Evolutionary conservation across 2,113 vertebrate genomes (phyloP), one percentile per base, ranked within the genome.

Genomic region (Cyprinus carpio): DNA sequence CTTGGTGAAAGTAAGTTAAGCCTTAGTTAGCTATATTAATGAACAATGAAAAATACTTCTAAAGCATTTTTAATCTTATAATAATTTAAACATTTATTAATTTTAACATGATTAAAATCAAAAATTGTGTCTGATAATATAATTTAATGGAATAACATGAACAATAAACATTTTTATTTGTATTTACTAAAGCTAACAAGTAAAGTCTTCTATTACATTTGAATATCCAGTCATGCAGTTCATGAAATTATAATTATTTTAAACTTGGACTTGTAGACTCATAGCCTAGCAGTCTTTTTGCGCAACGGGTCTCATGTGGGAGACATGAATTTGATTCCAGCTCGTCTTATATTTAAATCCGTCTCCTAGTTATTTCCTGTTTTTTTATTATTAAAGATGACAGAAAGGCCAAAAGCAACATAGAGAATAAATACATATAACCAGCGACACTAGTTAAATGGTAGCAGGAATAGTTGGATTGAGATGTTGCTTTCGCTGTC

Each of bases 401-500:
- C 51, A 34, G 20, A 37, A n/a, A 18, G 34, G 6, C 23, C 77
- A 25, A 78, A 60, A 40, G 10, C 31, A 40, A 29, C 37, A 60
- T 2, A 40, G 34, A 58, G 27, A n/a, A 80, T 27, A 64, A 80
- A 62, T 20, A 62, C 46, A 64, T 27, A 43, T 27, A 64, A 2
- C 78, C 78, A 46, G n/a, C 2, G 9, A 27, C 34, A 31, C 64
- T 27, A 15, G 81, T n/a, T 46, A 86, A 80, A 54, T 25, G 9
- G 51, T 64, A 71, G 64, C 84, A 74, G 49, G 8, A 31, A 82
- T 12, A 74, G 7, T 29, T 20, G 1, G 78, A 86, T 76, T 84
- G 81, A 88, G 82, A 81, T 67, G 76, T 56, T 56, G 67, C 76
- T 54, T 79, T 51, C 40, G 27, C 75, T 31, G n/a, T 72, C 84